Evolutionary conservation across 2,113 vertebrate species (phyloP).

Genomic region (Alectura lathami): DNA sequence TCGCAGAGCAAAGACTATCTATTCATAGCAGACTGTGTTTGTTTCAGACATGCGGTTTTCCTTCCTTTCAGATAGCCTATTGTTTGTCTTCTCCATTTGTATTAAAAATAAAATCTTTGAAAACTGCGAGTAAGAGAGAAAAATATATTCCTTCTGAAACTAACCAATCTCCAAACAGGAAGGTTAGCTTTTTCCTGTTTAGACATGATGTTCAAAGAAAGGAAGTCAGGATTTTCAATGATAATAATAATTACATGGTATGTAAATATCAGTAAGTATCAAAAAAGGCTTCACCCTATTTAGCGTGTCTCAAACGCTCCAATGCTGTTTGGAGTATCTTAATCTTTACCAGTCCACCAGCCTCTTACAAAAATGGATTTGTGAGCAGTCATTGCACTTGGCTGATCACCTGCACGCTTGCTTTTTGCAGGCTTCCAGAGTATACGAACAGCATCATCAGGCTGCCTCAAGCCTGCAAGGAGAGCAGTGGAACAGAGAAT

Average conservation of each 20-base stretch:
- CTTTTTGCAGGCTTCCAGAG: neutral
- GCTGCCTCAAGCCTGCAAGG: neutral
- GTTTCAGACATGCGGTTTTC: neutral
- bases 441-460: neutral
- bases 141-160: slow-evolving; percentile 39
- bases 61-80: slow-evolving; percentile 61
- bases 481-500: neutral
- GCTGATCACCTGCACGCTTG: neutral
- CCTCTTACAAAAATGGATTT: neutral
- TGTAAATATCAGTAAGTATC: slow-evolving; percentile 38
- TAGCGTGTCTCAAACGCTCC: neutral
- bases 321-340: neutral
- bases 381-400: neutral
- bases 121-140: slow-evolving; percentile 44
- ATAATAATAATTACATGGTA: slow-evolving; percentile 59
- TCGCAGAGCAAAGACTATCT: neutral
- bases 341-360: neutral
- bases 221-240: slow-evolving; percentile 58
- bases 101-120: slow-evolving; percentile 60
- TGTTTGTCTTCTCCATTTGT: slow-evolving; percentile 55
- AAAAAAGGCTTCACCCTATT: slow-evolving; percentile 11
- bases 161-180: slow-evolving; percentile 60
- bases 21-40: neutral
- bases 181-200: slow-evolving; percentile 72
- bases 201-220: slow-evolving; percentile 64